Base-by-base conservation (phyloP, 2,113 vertebrate genomes). In the Xenus cinereus region DNA sequence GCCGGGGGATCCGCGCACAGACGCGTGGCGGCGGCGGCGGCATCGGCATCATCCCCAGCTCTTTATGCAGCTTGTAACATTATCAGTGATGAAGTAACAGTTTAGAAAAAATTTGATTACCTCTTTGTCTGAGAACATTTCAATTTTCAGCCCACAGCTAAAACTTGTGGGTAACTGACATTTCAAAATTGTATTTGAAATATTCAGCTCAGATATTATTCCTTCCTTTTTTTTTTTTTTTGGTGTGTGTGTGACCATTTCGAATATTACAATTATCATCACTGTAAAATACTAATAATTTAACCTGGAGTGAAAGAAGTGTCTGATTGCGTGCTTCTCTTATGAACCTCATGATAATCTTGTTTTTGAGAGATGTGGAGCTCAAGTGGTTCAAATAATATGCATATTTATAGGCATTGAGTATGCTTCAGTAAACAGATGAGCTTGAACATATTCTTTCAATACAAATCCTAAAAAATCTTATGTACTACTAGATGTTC, bases 1-100 rank as follows among this genome's bases (percentile, higher is more conserved):
- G 2, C 26, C 3, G 18, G 14, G 10, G 8, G 1, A 26, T 3
- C 23, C 10, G 43, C 62, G 27, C 21, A 2, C 10, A 4, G 50
- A 3, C 33, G 26, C 17, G 37, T 9, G 6, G 28, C 13, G 6
- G 21, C 33, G 6, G 28, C 14, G 8, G 21, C 33, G n/a, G n/a
- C n/a, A n/a, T n/a, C n/a, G n/a, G n/a, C n/a, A n/a, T n/a, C n/a
- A 19, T 4, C 11, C 26, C 14, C 26, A 12, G 9, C 46, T 93
- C 22, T 84, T 69, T 69, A 57, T 57, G 33, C 24, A 64, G 45
- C 33, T 77, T 81, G 28, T 74, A 87, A 57, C 27, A 45, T 83
- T 91, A 57, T 72, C 17, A 76, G 5, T 1, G 2, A 53, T 39
- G 28, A 78, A 39, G 10, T 66, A 89, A 63, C 41, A 66, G 37